Conservation (phyloP, 2,888 invertebrate species). For the Nomada lathburiana region DNA sequence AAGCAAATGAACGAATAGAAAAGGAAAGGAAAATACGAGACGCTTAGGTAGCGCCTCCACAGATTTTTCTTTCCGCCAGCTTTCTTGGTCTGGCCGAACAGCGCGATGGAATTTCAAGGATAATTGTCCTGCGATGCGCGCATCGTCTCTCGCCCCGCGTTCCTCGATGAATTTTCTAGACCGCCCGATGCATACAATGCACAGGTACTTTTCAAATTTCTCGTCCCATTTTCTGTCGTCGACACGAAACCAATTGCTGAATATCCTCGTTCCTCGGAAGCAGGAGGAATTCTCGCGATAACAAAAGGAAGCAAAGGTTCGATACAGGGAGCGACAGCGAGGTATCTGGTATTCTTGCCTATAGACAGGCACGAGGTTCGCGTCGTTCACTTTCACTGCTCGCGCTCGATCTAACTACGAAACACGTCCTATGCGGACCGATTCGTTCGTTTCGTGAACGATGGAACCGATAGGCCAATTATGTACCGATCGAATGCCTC, state of each 20-base stretch:
- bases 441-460: conserved; percentile 47
- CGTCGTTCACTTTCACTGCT: conserved; percentile 77
- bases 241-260: too few species aligned
- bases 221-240: too few species aligned
- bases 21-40: not conserved
- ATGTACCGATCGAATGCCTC: not conserved
- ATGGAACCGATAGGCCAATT: conserved; percentile 20
- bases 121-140: conserved; percentile 18
- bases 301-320: conserved; percentile 5
- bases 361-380: conserved; percentile 65
- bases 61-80: not conserved
- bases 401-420: conserved; percentile 64
- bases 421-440: conserved; percentile 50
- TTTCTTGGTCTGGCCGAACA: not conserved
- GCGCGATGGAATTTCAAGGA: conserved; percentile 43
- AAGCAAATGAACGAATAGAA: not conserved
- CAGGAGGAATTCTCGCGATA: not conserved
- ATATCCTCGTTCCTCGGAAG: not conserved
- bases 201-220: too few species aligned
- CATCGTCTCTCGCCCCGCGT: conserved; percentile 1
- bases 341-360: conserved; percentile 57
- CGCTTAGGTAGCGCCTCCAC: too few species aligned
- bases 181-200: too few species aligned
- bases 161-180: not conserved
- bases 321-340: conserved; percentile 20